Evolutionary conservation across 2,888 invertebrate species (phyloP), one percentile per base, ranked within the genome.

Genomic region (Lacanobia oleracea): DNA sequence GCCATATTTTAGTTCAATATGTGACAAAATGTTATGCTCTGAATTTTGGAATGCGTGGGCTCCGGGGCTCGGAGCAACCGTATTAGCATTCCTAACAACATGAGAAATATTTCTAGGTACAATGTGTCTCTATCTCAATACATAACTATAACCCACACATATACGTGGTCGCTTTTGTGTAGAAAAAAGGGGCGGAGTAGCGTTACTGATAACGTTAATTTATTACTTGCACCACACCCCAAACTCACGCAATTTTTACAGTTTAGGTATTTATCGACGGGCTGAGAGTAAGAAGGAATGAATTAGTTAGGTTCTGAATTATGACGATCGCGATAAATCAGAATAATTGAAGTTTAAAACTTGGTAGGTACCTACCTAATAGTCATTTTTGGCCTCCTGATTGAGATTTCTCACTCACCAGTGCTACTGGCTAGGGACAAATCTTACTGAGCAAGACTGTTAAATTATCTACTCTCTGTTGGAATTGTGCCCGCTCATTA

Each of bases 71-170:
- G 7, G 18, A 59, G 23, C 50, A 59, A 53, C 74, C 23, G 18
- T 53, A 76, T 75, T 80, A 75, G 59, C 59, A 75, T 80, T 75
- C 21, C 43, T 54, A 63, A 59, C 59, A 53, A 53, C 23, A 63
- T 53, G 43, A 80, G 33, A 60, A 53, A 79, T 59, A 79, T 23
- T 3, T 23, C 10, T 57, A n/a, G n/a, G n/a, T 23, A 18, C 48
- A 48, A 40, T 59, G 60, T 50, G 59, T 37, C 45, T 16, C 45
- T 45, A 50, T 21, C 9, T 51, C 50, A 18, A 27, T 23, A 48
- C 23, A 27, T 43, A 43, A 54, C n/a, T 0, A 23, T 14, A 18
- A 64, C 7, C n/a, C 14, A 16, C 23, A 56, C 8, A 12, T 45
- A 33, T 33, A 56, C 21, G 40, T 23, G 18, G 9, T 37, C n/a